Conservation (phyloP, 2,888 invertebrate species). For the Caenorhabditis japonica region DNA sequence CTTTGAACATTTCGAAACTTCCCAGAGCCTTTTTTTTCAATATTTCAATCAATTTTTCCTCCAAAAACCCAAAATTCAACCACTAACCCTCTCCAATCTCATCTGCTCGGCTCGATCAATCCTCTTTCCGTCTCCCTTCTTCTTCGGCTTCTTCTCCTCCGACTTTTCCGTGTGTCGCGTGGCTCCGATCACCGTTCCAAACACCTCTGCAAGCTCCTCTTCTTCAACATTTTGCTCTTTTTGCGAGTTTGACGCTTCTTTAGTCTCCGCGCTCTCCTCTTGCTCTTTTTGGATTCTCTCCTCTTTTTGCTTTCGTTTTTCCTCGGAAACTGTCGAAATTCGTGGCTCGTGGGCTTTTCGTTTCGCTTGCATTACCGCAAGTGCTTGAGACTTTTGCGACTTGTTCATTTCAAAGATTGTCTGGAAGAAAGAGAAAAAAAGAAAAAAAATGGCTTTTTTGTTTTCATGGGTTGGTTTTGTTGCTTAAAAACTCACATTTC, state of each 20-base stretch:
- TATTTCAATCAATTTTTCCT: no score
- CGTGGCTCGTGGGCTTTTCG: conserved; percentile 79
- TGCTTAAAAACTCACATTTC: conserved; percentile 75
- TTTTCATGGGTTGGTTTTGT: no score
- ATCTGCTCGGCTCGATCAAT: conserved; percentile 52
- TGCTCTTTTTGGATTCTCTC: conserved; percentile 10
- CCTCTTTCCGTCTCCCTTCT: conserved; percentile 17
- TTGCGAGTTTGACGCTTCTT: conserved; percentile 13
- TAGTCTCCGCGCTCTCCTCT: conserved; percentile 11
- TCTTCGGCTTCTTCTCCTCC: conserved; percentile 45
- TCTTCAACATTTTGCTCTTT: conserved; percentile 17
- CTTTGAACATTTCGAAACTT: no score
- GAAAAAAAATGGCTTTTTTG: conserved; percentile 1
- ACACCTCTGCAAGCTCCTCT: conserved; percentile 56
- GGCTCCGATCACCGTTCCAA: conserved; percentile 57
- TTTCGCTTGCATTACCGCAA: conserved; percentile 89
- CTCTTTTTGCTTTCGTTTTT: conserved; percentile 48
- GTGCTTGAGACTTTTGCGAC: conserved; percentile 85
- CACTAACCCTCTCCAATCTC: conserved; percentile 47
- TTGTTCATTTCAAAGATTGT: conserved; percentile 93
- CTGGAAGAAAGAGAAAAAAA: conserved; percentile 80
- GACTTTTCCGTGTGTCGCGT: conserved; percentile 47
- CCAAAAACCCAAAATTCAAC: no score
- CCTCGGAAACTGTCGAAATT: conserved; percentile 77
- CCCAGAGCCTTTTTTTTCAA: no score